Base-by-base conservation (phyloP, 1,140 invertebrate species). In the Caerostris extrusa region DNA sequence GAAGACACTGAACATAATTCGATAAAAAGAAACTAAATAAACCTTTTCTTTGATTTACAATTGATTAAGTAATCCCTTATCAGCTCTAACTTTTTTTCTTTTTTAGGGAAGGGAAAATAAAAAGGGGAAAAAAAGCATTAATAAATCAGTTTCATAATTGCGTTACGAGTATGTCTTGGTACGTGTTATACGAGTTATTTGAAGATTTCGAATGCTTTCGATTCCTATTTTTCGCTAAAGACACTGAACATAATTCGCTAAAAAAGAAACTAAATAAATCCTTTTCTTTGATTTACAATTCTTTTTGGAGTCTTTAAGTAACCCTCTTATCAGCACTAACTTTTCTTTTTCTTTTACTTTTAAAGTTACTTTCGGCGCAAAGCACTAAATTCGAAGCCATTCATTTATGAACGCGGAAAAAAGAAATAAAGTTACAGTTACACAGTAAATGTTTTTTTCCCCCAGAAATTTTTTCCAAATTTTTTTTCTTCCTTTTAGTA, bases 261-360 rank as follows among this genome's bases (percentile, higher is more conserved):
- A 77, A 77, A n/a, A 7, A 19, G 34, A 88, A 88, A 64, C 58
- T 64, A 64, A 88, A 88, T 64, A 88, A 64, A 61, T 64, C 86
- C 34, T 61, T 19, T 64, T 64, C 89, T 91, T 91, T 91, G 89
- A 91, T 91, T 91, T 91, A 81, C 71, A 58, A 91, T 91, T 91
- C 89, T 67, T 58, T 91, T 91, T 91, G 69, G 55, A 14, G 4
- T 53, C 19, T 69, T 89, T 89, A 69, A 69, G 87, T 89, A 89
- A 69, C 5, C 61, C 34, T n/a, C 34, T 89, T 89, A 69, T 89
- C 19, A 89, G 61, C 61, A 6, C 3, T 89, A 61, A 55, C 34
- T n/a, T 55, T 89, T 89, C n/a, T 57, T 57, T 10, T 61, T 8
- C 3, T 50, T 34, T 19, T 81, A n/a, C 12, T 34, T 34, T 34